Evolutionary conservation across 2,888 invertebrate genomes (phyloP).

Genomic region (Julus scanicus): DNA sequence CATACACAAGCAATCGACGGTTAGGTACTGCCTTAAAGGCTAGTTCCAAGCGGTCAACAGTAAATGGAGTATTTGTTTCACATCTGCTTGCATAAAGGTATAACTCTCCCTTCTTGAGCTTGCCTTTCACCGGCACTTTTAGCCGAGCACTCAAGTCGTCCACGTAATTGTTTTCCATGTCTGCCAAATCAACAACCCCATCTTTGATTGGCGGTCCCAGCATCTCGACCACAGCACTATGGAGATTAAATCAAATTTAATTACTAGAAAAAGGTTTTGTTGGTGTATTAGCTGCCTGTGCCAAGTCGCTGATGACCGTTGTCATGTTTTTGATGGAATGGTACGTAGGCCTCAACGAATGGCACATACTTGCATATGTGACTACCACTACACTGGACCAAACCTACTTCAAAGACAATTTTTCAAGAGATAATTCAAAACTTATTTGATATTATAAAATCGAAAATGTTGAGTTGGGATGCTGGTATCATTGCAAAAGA

Average conservation of each 20-base stretch:
- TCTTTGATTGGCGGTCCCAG: conserved; percentile 57
- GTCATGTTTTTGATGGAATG: no score
- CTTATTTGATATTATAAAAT: no score
- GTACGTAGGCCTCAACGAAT: no score
- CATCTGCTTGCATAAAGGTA: conserved; percentile 55
- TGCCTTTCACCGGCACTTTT: conserved; percentile 57
- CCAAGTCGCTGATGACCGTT: no score
- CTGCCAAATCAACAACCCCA: conserved; percentile 53
- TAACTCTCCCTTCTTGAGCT: conserved; percentile 55
- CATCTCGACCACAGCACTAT: conserved; percentile 48
- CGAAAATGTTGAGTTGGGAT: no score
- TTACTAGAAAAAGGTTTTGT: neutral
- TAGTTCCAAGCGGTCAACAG: conserved; percentile 52
- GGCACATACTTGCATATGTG: no score
- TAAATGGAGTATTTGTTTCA: conserved; percentile 51
- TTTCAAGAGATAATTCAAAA: no score
- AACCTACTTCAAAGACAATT: no score
- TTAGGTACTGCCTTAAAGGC: neutral
- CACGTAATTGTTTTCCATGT: conserved; percentile 54
- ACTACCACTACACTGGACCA: no score
- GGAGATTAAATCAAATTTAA: neutral
- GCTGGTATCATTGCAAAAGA: no score
- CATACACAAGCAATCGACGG: conserved; percentile 25
- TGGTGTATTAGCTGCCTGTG: no score
- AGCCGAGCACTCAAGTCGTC: conserved; percentile 48